Evolutionary conservation across 2,888 invertebrate genomes (phyloP).

Genomic region (Octodonta nipae): DNA sequence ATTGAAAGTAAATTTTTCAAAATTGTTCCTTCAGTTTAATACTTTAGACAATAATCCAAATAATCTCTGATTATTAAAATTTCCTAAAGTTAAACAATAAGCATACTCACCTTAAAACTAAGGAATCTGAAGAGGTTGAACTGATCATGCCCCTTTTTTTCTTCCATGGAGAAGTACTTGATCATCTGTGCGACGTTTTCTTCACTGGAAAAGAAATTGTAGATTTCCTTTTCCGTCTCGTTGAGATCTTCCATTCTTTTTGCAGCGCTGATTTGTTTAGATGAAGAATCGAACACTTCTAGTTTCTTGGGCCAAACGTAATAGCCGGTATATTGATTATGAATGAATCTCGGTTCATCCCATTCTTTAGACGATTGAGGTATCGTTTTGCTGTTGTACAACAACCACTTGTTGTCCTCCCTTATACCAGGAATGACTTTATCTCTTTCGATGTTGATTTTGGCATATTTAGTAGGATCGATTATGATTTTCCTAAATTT

Average conservation of each 20-base stretch:
- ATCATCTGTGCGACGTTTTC: conserved; percentile 58
- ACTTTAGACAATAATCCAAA: neutral
- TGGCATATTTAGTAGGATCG: conserved; percentile 38
- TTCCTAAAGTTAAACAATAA: neutral
- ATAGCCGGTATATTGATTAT: conserved; percentile 47
- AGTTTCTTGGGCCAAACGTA: conserved; percentile 43
- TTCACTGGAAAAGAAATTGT: conserved; percentile 52
- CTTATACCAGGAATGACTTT: conserved; percentile 42
- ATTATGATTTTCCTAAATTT: conserved; percentile 46
- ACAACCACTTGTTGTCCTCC: conserved; percentile 60
- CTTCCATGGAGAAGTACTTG: conserved; percentile 63
- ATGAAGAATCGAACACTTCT: conserved; percentile 51
- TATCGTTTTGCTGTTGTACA: conserved; percentile 47
- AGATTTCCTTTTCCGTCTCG: conserved; percentile 51
- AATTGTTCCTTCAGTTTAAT: no score
- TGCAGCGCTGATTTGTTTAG: conserved; percentile 43
- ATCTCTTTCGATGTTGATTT: conserved; percentile 7
- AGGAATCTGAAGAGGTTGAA: conserved; percentile 55
- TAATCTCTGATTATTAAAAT: neutral
- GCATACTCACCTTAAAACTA: conserved; percentile 54
- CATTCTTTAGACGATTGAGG: conserved; percentile 57
- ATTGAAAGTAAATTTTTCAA: no score
- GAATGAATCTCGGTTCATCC: conserved; percentile 50
- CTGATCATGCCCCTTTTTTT: conserved; percentile 73
- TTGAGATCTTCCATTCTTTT: conserved; percentile 44